Base-by-base conservation (phyloP, 2,797 vertebrate genomes). In the Limnodromus scolopaceus region DNA sequence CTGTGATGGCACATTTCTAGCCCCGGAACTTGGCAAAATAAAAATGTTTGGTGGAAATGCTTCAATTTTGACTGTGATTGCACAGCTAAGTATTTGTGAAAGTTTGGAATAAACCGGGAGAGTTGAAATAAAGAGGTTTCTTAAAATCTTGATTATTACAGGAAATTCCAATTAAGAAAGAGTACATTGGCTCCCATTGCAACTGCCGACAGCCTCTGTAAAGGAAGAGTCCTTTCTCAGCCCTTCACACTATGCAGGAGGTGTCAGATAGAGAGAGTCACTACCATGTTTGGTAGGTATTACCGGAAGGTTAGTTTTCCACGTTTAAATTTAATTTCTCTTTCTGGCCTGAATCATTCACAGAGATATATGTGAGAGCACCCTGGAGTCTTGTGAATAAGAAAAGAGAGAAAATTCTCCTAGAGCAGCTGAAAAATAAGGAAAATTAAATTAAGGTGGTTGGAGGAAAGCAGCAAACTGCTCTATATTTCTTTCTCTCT, bases 261-360 rank as follows among this genome's bases (percentile, higher is more conserved):
- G 36, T 43, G 5, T 57, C 66, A 51, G 34, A 18, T 72, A 41
- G 89, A 64, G 15, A 61, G 17, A 90, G 27, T 22, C 54, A 28
- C 45, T 70, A 16, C 17, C 9, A n/a, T 6, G 18, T 92, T 84
- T 78, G 27, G 11, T 32, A 53, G 45, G 38, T 60, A 60, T 90
- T 76, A 80, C 55, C 58, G 57, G 74, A 84, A 85, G 25, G 38
- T 92, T 61, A 80, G 51, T 54, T 95, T 72, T 79, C 58, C 18
- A 55, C 8, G 2, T 43, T 63, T 77, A 51, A 95, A 80, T 80
- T 86, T 64, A 69, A 91, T 83, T 69, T 85, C 43, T 82, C 41
- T 78, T 81, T 65, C 69, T 92, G 45, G 32, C 49, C 53, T 74
- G 60, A 66, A 51, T 83, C 51, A 65, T 77, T 84, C 61, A 69